Percentiles rank a stretch among this genome's conserved stretches.
Conservation (phyloP, 2,888 invertebrate species). For the Eristalis tenax region DNA sequence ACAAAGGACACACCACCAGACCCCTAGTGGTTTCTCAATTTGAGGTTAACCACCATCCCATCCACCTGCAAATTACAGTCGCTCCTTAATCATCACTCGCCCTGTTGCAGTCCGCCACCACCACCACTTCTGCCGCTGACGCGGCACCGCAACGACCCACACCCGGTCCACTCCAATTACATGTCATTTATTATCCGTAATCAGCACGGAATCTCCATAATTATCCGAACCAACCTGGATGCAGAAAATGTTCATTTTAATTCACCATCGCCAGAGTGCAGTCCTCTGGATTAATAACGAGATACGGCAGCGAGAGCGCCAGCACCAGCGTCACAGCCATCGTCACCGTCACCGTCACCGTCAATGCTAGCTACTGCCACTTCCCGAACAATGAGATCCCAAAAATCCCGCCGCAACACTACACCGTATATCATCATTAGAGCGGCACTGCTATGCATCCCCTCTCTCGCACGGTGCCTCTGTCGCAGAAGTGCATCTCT, state of each 20-base stretch:
- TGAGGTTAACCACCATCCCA: not conserved
- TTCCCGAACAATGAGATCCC: slow-evolving; percentile 24
- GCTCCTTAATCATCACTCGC: slow-evolving; percentile 47
- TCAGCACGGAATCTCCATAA: slow-evolving; percentile 70
- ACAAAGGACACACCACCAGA: not conserved
- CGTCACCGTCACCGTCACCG: slow-evolving; percentile 13
- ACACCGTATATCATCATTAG: slow-evolving; percentile 63
- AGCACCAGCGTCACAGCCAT: not conserved
- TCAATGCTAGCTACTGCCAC: not conserved
- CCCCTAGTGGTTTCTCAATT: not conserved
- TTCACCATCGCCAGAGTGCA: slow-evolving; percentile 31
- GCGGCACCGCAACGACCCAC: slow-evolving; percentile 45
- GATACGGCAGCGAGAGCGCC: slow-evolving; percentile 19
- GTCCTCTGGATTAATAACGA: slow-evolving; percentile 39
- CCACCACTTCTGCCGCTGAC: not conserved
- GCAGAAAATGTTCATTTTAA: slow-evolving; percentile 56
- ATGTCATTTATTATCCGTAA: slow-evolving; percentile 71
- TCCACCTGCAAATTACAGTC: slow-evolving; percentile 46
- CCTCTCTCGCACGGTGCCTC: not conserved
- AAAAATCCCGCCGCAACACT: slow-evolving; percentile 35
- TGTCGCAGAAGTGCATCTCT: not conserved
- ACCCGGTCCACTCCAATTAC: slow-evolving; percentile 57
- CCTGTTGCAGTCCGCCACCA: slow-evolving; percentile 12
- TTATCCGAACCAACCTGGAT: slow-evolving; percentile 55
- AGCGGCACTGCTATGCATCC: slow-evolving; percentile 5